These are phyloP conservation scores for Napeogenes inachia DNA, from an alignment of 2,888 invertebrate species.

Conservation along the genomic window DNA sequence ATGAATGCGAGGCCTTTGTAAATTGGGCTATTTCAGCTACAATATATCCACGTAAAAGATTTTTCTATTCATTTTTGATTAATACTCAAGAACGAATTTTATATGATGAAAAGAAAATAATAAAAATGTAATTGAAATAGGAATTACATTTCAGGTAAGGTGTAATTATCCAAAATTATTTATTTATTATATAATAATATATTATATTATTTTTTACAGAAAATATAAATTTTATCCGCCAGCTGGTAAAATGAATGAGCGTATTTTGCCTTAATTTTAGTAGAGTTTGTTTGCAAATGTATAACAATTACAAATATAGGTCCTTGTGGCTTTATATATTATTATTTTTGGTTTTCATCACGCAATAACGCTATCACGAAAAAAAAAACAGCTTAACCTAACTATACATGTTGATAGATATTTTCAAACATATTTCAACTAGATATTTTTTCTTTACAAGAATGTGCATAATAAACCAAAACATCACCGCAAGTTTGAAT, in stretches of 20 bases:
- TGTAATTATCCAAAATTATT: not conserved
- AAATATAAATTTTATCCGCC: no score
- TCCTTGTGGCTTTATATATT: no score
- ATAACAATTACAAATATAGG: no score
- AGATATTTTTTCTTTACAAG: not conserved
- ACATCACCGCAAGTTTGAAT: slow-evolving; percentile 2
- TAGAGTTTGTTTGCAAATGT: no score
- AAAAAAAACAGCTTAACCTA: no score
- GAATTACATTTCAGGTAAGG: not conserved
- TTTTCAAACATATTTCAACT: not conserved
- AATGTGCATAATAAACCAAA: not conserved
- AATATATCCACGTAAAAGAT: slow-evolving; percentile 20
- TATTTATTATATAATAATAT: not conserved
- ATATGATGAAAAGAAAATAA: not conserved
- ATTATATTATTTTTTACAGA: no score
- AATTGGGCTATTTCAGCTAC: slow-evolving; percentile 22
- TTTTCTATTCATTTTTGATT: slow-evolving; percentile 21
- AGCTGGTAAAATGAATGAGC: no score
- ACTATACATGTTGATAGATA: no score
- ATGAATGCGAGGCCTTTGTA: slow-evolving; percentile 22
- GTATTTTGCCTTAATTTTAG: no score
- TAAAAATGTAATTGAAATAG: no score
- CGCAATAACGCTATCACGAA: no score
- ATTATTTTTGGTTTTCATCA: no score
- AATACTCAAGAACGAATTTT: slow-evolving; percentile 6